Base-by-base conservation (phyloP, 2,888 invertebrate species). In the Lordiphosa andalusiaca region DNA sequence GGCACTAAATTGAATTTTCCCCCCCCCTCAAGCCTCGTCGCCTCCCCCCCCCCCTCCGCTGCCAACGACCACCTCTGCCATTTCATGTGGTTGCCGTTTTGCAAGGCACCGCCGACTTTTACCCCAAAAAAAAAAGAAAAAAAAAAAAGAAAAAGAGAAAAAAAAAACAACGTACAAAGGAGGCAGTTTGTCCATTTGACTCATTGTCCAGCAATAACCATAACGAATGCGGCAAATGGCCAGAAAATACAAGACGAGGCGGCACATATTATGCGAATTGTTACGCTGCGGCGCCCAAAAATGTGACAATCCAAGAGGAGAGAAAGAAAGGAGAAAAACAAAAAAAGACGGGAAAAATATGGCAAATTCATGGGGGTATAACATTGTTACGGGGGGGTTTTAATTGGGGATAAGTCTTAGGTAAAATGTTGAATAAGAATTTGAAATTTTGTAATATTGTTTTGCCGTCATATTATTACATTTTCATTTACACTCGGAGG, bases 1-100 rank as follows among this genome's bases (percentile, higher is more conserved):
- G 73, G 51, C 57, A 58, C 67, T 69, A 73, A 76, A 73, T 76
- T 76, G 73, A 76, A 80, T 76, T 76, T 78, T 73, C 23, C 9
- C 10, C 16, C 1, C n/a, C n/a, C n/a, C n/a, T n/a, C n/a, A n/a
- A n/a, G n/a, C n/a, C n/a, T 25, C 6, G 19, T 3, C 19, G 19
- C 19, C n/a, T 12, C 30, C 42, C 13, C 13, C 30, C 1, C 3
- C 25, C 25, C 2, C 0, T 6, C 50, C 51, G 56, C 59, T 59
- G 65, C 40, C 61, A 2, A 16, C 16, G 16, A 16, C 49, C 40
- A 51, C 56, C 57, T 56, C 52, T 36, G 50, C 68, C 59, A 70
- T 70, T 60, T 57, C 53, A 54, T 30, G 58, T 56, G 55, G 48
- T 35, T 38, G 13, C 30, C 37, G 13, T 40, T 53, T 61, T 55